phyloP scores from a whole-genome alignment of 2,797 vertebrate genomes.

The Microhierax caerulescens region DNA sequence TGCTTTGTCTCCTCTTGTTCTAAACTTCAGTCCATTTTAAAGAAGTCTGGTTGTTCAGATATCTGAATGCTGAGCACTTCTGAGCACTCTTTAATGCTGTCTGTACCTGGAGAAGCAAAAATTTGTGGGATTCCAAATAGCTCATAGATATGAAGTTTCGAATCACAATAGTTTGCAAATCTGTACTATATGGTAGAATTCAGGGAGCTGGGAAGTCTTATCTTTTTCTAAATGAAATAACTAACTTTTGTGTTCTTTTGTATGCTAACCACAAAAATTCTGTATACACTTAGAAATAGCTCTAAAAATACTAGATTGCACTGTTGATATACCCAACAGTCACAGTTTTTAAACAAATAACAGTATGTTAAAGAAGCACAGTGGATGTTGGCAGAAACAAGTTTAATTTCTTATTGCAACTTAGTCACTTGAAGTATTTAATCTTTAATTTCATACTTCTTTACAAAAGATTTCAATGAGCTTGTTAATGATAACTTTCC shows the following conservation, averaged over 20 bases:
- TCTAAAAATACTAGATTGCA: background rate
- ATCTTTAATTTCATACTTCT: background rate
- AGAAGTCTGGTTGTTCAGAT: background rate
- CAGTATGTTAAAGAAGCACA: background rate
- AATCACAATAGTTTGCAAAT: background rate
- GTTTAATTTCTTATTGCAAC: background rate
- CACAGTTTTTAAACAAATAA: background rate
- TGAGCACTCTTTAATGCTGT: background rate
- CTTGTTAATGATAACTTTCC: background rate
- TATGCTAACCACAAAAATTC: background rate
- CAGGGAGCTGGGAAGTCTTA: background rate
- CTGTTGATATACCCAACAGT: background rate
- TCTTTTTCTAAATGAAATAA: background rate
- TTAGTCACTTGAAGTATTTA: background rate
- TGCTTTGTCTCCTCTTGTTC: background rate
- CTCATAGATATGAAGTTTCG: background rate
- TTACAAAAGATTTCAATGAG: background rate
- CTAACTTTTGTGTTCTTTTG: background rate
- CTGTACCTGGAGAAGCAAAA: background rate
- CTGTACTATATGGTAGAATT: background rate
- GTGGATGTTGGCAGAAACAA: background rate
- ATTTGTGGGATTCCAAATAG: background rate
- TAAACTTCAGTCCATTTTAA: background rate
- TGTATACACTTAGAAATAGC: background rate
- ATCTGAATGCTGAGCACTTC: background rate